Evolutionary conservation across 2,888 invertebrate genomes (phyloP), one percentile per base, ranked within the genome.

Genomic region (Adelognathus sp.): DNA sequence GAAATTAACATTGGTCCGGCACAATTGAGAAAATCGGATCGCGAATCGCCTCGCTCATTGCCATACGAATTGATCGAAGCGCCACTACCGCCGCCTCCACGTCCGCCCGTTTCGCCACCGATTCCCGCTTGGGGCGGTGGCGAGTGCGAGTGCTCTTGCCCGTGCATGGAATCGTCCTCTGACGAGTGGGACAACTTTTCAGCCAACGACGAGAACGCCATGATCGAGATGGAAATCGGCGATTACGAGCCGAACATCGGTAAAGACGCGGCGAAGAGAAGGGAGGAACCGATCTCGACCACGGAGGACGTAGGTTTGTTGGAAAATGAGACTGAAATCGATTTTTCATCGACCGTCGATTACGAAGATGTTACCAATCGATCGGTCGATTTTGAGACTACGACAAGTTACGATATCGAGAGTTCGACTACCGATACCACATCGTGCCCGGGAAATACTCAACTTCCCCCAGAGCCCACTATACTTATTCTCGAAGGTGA

Each of bases 401-500:
- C 85, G 16, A 82, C 87, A 58, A 86, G 82, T 69, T 85, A 85
- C 70, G 84, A 85, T 58, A 70, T 85, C 31, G 84, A 86, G 70
- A 83, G 79, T 79, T 86, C 82, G 82, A 88, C 80, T 64, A 86
- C 85, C 58, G 81, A 84, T 67, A 79, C 85, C 71, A 91, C 92
- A 44, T 76, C 76, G 82, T 89, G 89, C 76, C 90, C 91, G 89
- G 82, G 92, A 89, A 92, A 91, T 58, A 92, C 92, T 84, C 93
- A 93, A 90, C 92, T 94, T 84, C 93, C 94, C 90, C 93, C 94
- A 90, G 93, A 95, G 92, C 95, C 94, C 89, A 93, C 96, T 91
- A 96, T 97, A 92, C 94, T 97, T 88, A 96, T 97, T 90, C 93
- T 97, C 90, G 96, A 97, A 97, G 97, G 97, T 97, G 95, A 94